Evolutionary conservation across 2,113 vertebrate species (phyloP), one percentile per base, ranked within the genome.

Genomic region (Setophaga coronata): DNA sequence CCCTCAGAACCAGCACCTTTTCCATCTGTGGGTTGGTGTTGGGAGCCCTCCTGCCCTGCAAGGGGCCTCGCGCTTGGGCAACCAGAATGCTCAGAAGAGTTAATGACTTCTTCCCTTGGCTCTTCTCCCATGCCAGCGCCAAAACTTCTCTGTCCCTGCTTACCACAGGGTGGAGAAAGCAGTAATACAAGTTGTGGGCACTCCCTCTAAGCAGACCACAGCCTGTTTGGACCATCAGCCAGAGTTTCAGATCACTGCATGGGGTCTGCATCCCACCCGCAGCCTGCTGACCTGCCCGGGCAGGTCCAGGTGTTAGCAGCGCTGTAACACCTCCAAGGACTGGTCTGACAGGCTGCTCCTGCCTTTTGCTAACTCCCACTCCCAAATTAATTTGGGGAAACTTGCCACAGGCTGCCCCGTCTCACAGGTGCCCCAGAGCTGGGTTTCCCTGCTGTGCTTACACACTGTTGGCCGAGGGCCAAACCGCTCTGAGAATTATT

Each of bases 301-400:
- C 88, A 74, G 1, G 20, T 38, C 29, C 17, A 24, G 76, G 13
- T 45, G 78, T 45, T 92, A 24, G n/a, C 2, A 0, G 65, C 25
- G 7, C 45, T 28, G 4, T 24, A 65, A 86, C 15, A 24, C 79
- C 51, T 81, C 89, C 18, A 20, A 57, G 61, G 74, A 84, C 87
- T 81, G 77, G 82, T 91, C 82, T 91, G 90, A 90, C 87, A 94
- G 61, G 79, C 40, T 85, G 20, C 74, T 90, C 78, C 77, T 71
- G 43, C 36, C 57, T 89, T 74, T 74, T 78, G 53, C 82, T 89
- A 51, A 15, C 15, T 82, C 28, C n/a, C 50, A 25, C 61, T 83
- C 57, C 47, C 78, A 92, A 57, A 86, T 58, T 61, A 18, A 60
- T 81, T 23, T 62, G 36, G 33, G 83, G 31, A 56, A 80, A 21